Evolutionary conservation across 1,140 invertebrate genomes (phyloP).

Genomic region (Apis laboriosa): DNA sequence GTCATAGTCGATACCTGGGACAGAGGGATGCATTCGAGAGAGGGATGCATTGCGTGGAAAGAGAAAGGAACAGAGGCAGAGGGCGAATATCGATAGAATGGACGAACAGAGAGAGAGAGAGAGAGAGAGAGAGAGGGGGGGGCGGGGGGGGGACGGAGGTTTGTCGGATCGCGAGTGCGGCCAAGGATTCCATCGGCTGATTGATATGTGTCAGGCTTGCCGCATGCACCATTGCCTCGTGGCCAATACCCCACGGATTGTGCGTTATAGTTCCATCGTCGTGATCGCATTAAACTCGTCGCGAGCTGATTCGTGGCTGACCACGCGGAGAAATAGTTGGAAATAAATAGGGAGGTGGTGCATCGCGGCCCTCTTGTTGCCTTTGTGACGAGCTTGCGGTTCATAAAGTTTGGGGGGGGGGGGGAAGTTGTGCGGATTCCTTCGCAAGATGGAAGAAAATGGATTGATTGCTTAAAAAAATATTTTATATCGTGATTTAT

Average conservation of each 20-base stretch:
- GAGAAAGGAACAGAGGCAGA: neutral
- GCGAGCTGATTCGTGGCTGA: constrained; percentile 41
- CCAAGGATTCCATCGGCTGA: constrained; percentile 66
- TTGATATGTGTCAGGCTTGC: constrained; percentile 69
- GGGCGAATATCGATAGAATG: no score
- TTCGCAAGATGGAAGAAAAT: no score
- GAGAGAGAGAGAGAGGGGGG: no score
- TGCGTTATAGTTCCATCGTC: constrained; percentile 61
- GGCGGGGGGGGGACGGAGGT: constrained; percentile 1
- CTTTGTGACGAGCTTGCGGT: no score
- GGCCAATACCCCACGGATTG: constrained; percentile 60
- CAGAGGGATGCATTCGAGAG: neutral
- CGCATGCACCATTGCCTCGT: constrained; percentile 68
- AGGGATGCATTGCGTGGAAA: constrained; percentile 3
- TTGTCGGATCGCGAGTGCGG: constrained; percentile 49
- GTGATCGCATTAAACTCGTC: constrained; percentile 59
- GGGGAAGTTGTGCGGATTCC: no score
- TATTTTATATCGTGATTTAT: no score
- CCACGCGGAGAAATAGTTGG: constrained; percentile 4
- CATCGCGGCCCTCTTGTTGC: no score
- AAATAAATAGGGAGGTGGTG: constrained; percentile 41
- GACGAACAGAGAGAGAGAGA: neutral
- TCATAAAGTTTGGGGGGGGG: no score
- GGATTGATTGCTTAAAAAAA: no score
- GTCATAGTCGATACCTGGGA: constrained; percentile 26